These are phyloP conservation scores for Malachius bipustulatus DNA, from an alignment of 2,888 invertebrate genomes.

Conservation along the genomic window DNA sequence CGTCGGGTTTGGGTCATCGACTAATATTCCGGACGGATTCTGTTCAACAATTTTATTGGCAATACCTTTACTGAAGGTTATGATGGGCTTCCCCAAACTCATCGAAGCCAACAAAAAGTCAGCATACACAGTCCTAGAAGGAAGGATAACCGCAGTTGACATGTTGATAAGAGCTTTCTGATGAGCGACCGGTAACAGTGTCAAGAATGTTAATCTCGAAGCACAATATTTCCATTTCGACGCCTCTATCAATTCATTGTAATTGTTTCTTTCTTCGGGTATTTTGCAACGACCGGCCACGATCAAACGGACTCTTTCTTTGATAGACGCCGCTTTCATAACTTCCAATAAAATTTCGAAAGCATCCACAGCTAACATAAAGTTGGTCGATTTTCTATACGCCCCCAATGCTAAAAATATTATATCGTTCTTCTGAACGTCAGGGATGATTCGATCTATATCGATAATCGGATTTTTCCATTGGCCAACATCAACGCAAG, in stretches of 20 bases:
- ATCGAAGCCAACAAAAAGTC: slow-evolving; percentile 30
- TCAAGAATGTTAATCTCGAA: slow-evolving; percentile 30
- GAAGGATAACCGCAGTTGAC: slow-evolving; percentile 28
- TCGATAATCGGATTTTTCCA: slow-evolving; percentile 28
- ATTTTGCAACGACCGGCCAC: slow-evolving; percentile 30
- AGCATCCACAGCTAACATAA: slow-evolving; percentile 29
- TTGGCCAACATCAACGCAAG: slow-evolving; percentile 29
- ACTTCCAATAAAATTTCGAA: slow-evolving; percentile 29
- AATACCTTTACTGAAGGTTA: slow-evolving; percentile 30
- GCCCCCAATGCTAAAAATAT: slow-evolving; percentile 30
- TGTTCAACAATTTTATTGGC: slow-evolving; percentile 27
- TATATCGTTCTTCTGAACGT: slow-evolving; percentile 26
- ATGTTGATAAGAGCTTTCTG: slow-evolving; percentile 31
- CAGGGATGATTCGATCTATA: slow-evolving; percentile 29
- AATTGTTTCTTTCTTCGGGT: slow-evolving; percentile 25
- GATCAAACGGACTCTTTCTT: slow-evolving; percentile 28
- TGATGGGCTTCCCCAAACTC: slow-evolving; percentile 29
- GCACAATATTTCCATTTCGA: slow-evolving; percentile 27
- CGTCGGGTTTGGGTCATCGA: slow-evolving; percentile 27
- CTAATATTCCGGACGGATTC: slow-evolving; percentile 29
- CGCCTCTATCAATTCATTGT: slow-evolving; percentile 26
- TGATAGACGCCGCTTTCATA: slow-evolving; percentile 23
- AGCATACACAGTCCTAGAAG: slow-evolving; percentile 28
- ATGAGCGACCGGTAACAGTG: slow-evolving; percentile 28
- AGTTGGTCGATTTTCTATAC: slow-evolving; percentile 29